phyloP scores from a whole-genome alignment of 2,888 invertebrate genomes.

The Frankliniella fusca region DNA sequence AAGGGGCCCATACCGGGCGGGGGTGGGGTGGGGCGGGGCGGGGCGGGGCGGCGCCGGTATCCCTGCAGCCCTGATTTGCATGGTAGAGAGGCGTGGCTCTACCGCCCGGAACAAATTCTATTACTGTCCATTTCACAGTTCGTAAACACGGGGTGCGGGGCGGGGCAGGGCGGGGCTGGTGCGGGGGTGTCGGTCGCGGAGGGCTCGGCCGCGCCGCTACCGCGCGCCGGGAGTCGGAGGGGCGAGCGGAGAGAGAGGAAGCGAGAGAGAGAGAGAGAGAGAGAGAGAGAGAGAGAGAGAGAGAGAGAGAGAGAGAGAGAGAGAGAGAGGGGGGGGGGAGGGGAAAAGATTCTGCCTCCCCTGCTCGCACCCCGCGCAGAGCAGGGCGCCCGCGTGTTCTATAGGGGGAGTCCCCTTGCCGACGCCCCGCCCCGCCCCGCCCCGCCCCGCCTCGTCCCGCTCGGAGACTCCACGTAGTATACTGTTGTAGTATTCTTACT shows the following conservation, averaged over 20 bases:
- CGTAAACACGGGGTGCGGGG: slow-evolving; percentile 4
- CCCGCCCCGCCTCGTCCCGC: too few species aligned
- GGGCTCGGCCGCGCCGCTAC: background rate
- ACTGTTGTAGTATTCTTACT: too few species aligned
- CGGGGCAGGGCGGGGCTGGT: background rate
- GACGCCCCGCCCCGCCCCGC: too few species aligned
- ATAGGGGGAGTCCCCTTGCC: too few species aligned
- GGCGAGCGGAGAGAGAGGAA: background rate
- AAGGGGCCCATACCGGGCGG: too few species aligned
- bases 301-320: background rate
- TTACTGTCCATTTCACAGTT: slow-evolving; percentile 26
- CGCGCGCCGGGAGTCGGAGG: background rate
- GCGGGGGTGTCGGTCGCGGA: background rate
- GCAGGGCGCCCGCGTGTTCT: too few species aligned
- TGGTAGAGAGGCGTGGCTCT: background rate
- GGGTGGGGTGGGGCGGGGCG: background rate
- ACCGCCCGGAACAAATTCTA: slow-evolving; percentile 16
- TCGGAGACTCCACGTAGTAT: too few species aligned
- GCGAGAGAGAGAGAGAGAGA: background rate
- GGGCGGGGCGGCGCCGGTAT: background rate
- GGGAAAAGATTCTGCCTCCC: too few species aligned
- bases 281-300: background rate
- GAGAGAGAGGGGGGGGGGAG: background rate
- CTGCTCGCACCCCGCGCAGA: too few species aligned
- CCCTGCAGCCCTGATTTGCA: slow-evolving; percentile 12